phyloP scores from a whole-genome alignment of 2,888 invertebrate genomes.

The Drosophila kanekoi region DNA sequence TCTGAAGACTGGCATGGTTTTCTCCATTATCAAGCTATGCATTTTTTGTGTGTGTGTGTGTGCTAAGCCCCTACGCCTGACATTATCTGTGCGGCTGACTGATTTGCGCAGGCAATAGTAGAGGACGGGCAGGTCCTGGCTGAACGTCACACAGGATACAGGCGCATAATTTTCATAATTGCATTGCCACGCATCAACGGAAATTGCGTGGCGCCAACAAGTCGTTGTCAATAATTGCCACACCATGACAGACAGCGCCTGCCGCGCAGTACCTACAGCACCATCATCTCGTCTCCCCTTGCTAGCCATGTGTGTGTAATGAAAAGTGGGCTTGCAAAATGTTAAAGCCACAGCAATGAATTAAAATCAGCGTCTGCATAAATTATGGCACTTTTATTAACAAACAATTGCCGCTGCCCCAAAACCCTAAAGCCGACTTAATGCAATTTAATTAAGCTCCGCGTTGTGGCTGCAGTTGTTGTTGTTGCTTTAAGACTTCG shows the following conservation, averaged over 20 bases:
- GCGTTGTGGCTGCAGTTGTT: conserved; percentile 19
- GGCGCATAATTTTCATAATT: conserved; percentile 68
- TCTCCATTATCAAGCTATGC: conserved; percentile 28
- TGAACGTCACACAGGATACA: conserved; percentile 7
- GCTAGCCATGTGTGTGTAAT: conserved; percentile 38
- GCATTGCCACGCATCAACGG: conserved; percentile 69
- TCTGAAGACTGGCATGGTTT: conserved; percentile 22
- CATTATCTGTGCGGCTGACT: conserved; percentile 57
- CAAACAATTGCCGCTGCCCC: conserved; percentile 46
- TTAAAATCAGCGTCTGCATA: conserved; percentile 60
- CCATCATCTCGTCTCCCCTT: neutral
- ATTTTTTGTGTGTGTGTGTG: conserved; percentile 3
- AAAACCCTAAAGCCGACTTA: conserved; percentile 39
- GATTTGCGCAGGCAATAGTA: conserved; percentile 47
- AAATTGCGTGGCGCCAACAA: conserved; percentile 71
- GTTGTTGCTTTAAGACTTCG: conserved; percentile 36
- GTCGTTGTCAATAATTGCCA: conserved; percentile 69
- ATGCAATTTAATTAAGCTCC: conserved; percentile 65
- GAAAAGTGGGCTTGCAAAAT: conserved; percentile 34
- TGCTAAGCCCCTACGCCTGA: conserved; percentile 42
- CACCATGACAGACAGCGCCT: conserved; percentile 16
- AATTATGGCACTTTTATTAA: conserved; percentile 66
- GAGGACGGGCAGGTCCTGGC: neutral
- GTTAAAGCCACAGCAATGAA: conserved; percentile 63
- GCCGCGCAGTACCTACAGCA: neutral